Percentiles rank a stretch among this genome's conserved stretches.
phyloP scores from a whole-genome alignment of 2,113 vertebrate species.

The Xiphophorus hellerii region DNA sequence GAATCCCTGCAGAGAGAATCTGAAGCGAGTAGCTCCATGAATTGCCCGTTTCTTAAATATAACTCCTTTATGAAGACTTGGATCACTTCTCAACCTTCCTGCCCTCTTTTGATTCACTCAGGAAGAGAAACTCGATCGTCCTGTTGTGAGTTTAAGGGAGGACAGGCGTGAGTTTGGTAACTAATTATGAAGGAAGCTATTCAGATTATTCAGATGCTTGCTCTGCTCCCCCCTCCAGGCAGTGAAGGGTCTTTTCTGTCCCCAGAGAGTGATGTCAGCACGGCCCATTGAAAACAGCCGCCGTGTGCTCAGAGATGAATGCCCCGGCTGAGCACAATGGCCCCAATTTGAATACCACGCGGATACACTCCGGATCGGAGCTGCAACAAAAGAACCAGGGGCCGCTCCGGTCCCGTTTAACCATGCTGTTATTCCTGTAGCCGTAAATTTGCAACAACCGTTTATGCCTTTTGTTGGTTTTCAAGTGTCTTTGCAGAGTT shows the following conservation, averaged over 20 bases:
- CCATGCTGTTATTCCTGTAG: slow-evolving; percentile 72
- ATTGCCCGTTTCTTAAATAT: slow-evolving; percentile 13
- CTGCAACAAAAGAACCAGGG: slow-evolving; percentile 73
- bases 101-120: slow-evolving; percentile 20
- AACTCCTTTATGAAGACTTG: slow-evolving; percentile 10
- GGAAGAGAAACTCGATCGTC: slow-evolving; percentile 37
- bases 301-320: slow-evolving; percentile 76
- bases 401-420: slow-evolving; percentile 67
- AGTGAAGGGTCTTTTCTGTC: slow-evolving; percentile 81
- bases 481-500: slow-evolving; percentile 61
- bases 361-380: slow-evolving; percentile 71
- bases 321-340: slow-evolving; percentile 80
- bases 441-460: slow-evolving; percentile 66
- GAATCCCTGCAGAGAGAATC: slow-evolving; percentile 23
- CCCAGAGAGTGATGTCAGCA: slow-evolving; percentile 80
- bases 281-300: slow-evolving; percentile 80
- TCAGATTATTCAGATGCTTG: slow-evolving; percentile 80
- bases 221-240: slow-evolving; percentile 58
- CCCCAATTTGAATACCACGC: slow-evolving; percentile 84
- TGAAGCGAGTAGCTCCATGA: slow-evolving; percentile 16
- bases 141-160: slow-evolving; percentile 21
- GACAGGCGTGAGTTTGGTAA: slow-evolving; percentile 51
- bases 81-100: slow-evolving; percentile 15
- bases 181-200: slow-evolving; percentile 73
- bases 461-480: slow-evolving; percentile 68